Evolutionary conservation across 2,888 invertebrate species (phyloP), one percentile per base, ranked within the genome.

Genomic region (Eupithecia subumbrata): DNA sequence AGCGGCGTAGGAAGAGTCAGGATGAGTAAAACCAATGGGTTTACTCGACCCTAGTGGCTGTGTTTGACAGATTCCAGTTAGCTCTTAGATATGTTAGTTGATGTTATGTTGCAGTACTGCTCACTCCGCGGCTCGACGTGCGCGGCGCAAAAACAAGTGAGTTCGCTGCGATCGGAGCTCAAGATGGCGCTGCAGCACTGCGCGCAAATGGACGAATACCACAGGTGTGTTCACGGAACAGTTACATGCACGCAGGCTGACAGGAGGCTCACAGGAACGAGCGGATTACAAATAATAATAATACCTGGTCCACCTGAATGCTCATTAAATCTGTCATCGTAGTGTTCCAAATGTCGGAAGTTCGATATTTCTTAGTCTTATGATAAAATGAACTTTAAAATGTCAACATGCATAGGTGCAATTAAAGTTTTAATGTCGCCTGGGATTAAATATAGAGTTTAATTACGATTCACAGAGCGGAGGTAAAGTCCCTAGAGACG

Each of bases 71-170:
- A 60, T n/a, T 60, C 60, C 60, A 25, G 22, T 25, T 56, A n/a
- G 11, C n/a, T 60, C 56, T 30, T 30, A 30, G 30, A 30, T 37
- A 37, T 5, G 48, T 16, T 48, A 56, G 56, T 56, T 18, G 9
- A 48, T 12, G 56, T 56, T 43, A 67, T 43, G 9, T 48, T 69
- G 2, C 75, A 89, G 90, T 87, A 86, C 77, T 77, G 82, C n/a
- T 78, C 79, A 74, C 82, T 87, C 74, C 67, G 81, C 52, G 75
- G 76, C 78, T 84, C 73, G 84, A 83, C 84, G 86, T 76, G 82
- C 78, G 70, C 87, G 86, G 83, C 86, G 89, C 25, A 81, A 85
- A 78, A 81, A 3, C 84, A 84, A 68, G 83, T 80, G 76, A 83
- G 77, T 37, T 71, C 71, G 72, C 84, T 89, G n/a, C 84, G 85